Conservation (phyloP, 2,797 vertebrate species). For the Spondyliosoma cantharus region DNA sequence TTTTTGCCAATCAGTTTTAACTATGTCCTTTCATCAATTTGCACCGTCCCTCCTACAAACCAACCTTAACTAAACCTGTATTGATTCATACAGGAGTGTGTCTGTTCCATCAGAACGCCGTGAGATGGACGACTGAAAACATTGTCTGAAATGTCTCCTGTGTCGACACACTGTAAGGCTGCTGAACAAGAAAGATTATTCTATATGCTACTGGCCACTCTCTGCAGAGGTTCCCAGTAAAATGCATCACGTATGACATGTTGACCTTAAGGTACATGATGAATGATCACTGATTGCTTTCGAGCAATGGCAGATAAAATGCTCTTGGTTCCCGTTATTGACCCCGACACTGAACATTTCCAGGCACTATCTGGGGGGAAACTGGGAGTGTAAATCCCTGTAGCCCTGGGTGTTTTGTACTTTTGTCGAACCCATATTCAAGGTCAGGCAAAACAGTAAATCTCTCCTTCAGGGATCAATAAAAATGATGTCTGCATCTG, state of each 20-base stretch:
- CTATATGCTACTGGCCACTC: background rate
- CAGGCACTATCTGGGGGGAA: background rate
- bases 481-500: slow-evolving; percentile 42
- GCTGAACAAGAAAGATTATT: background rate
- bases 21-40: no score
- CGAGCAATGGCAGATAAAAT: background rate
- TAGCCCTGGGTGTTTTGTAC: background rate
- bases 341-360: background rate
- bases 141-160: background rate
- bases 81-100: background rate
- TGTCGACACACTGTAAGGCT: background rate
- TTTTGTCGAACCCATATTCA: slow-evolving; percentile 13
- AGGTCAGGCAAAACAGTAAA: slow-evolving; percentile 28
- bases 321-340: background rate
- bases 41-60: no score
- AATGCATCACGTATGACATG: slow-evolving; percentile 6
- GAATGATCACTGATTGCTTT: background rate
- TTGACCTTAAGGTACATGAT: slow-evolving; percentile 6
- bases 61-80: no score
- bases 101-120: background rate
- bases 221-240: background rate
- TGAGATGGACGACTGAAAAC: background rate
- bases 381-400: background rate
- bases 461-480: slow-evolving; percentile 37
- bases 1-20: no score